Percentiles rank a stretch among this genome's conserved stretches.
Conservation (phyloP, 1,140 invertebrate genomes). For the Dryas iulia region DNA sequence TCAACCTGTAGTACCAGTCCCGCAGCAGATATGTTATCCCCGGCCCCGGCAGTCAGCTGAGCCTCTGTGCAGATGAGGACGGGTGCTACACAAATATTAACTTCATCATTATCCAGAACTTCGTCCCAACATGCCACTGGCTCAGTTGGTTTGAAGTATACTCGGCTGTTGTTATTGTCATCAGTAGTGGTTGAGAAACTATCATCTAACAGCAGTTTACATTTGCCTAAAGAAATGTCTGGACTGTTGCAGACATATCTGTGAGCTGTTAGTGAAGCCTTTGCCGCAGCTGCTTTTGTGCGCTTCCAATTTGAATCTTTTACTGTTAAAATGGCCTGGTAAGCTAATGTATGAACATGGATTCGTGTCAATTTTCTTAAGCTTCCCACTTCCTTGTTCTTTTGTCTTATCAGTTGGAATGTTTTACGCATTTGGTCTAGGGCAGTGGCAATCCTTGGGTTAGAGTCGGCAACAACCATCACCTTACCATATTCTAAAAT, state of each 20-base stretch:
- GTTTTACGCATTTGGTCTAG: constrained; percentile 92
- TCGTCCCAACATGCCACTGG: constrained; percentile 94
- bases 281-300: constrained; percentile 89
- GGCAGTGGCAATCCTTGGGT: constrained; percentile 89
- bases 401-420: constrained; percentile 82
- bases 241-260: constrained; percentile 91
- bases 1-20: constrained; percentile 89
- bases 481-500: constrained; percentile 86
- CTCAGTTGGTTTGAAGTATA: constrained; percentile 84
- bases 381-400: constrained; percentile 69
- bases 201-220: constrained; percentile 90
- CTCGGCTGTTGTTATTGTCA: constrained; percentile 80
- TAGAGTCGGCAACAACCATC: constrained; percentile 88
- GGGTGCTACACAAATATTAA: constrained; percentile 91
- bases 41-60: constrained; percentile 91
- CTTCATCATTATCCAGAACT: constrained; percentile 70
- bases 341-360: constrained; percentile 93
- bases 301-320: constrained; percentile 87
- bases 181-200: constrained; percentile 88
- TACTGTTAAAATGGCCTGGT: constrained; percentile 90
- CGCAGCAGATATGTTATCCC: constrained; percentile 94
- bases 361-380: constrained; percentile 86
- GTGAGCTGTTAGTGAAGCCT: constrained; percentile 91
- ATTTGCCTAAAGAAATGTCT: constrained; percentile 86
- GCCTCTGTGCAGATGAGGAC: constrained; percentile 92